phyloP scores from a whole-genome alignment of 2,888 invertebrate genomes.

The Hirtodrosophila confusa region DNA sequence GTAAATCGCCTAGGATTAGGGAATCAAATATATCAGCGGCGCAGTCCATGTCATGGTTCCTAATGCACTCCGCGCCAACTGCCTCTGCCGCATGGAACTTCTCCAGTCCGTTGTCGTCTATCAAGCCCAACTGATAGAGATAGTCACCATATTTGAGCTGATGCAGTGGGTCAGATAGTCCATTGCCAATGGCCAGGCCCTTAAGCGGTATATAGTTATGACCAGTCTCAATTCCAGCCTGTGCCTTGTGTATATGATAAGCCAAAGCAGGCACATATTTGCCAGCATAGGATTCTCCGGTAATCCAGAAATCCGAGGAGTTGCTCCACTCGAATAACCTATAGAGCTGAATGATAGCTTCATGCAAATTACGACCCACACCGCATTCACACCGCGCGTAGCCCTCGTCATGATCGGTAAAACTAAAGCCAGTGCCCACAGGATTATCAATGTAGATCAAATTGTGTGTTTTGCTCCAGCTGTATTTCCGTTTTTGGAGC shows the following conservation, averaged over 20 bases:
- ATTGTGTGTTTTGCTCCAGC: constrained; percentile 90
- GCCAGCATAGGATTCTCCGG: constrained; percentile 96
- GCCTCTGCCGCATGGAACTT: constrained; percentile 87
- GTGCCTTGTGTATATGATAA: constrained; percentile 86
- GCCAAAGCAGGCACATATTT: constrained; percentile 90
- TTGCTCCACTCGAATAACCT: constrained; percentile 91
- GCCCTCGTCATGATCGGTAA: constrained; percentile 90
- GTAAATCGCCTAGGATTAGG: constrained; percentile 86
- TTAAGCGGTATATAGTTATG: constrained; percentile 81
- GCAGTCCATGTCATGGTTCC: constrained; percentile 87
- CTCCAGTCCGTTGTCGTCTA: constrained; percentile 86
- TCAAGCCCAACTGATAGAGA: constrained; percentile 89
- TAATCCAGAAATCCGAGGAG: constrained; percentile 91
- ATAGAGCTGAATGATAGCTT: constrained; percentile 92
- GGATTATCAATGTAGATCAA: constrained; percentile 97
- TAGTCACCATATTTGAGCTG: constrained; percentile 91
- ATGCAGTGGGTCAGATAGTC: constrained; percentile 90
- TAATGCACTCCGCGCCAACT: constrained; percentile 85
- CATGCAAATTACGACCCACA: constrained; percentile 91
- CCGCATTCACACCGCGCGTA: constrained; percentile 91
- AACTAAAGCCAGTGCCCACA: constrained; percentile 96
- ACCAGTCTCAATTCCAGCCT: constrained; percentile 74
- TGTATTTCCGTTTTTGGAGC: constrained; percentile 87
- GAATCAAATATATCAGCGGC: constrained; percentile 90
- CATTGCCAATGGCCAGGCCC: constrained; percentile 89